Percentiles rank a stretch among this genome's conserved stretches.
Evolutionary conservation across 1,140 invertebrate species (phyloP).

Genomic region (Mylabris phalerata): DNA sequence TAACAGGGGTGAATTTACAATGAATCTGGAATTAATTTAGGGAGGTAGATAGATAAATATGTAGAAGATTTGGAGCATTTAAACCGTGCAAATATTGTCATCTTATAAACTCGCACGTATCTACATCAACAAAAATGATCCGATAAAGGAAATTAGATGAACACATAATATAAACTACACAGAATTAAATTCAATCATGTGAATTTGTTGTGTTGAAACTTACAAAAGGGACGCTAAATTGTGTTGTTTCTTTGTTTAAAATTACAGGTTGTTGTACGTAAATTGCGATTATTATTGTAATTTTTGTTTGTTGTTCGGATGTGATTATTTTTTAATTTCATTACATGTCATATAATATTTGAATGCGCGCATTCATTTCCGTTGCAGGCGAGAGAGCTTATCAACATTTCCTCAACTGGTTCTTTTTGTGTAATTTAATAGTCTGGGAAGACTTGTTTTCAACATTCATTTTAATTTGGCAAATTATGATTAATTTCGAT

Average conservation of each 20-base stretch:
- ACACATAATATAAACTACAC: not conserved
- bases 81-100: conserved; percentile 4
- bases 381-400: not conserved
- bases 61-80: conserved; percentile 17
- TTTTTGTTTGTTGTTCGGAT: too few species aligned
- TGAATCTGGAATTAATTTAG: conserved; percentile 21
- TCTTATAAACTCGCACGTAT: not conserved
- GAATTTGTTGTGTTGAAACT: too few species aligned
- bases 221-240: too few species aligned
- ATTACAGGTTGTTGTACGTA: too few species aligned
- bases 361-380: conserved; percentile 5
- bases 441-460: too few species aligned
- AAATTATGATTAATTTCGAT: too few species aligned
- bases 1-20: conserved; percentile 14
- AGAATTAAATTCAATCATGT: too few species aligned
- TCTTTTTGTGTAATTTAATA: too few species aligned
- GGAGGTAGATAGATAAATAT: not conserved
- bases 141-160: conserved; percentile 6
- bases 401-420: not conserved
- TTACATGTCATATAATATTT: conserved; percentile 7
- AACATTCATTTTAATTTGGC: too few species aligned
- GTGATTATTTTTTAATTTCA: not conserved
- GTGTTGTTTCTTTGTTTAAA: too few species aligned
- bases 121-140: conserved; percentile 9
- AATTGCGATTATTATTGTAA: too few species aligned